These are phyloP conservation scores for Neomonachus schauinslandi DNA, from an alignment of 2,113 vertebrate species.

Conservation along the genomic window DNA sequence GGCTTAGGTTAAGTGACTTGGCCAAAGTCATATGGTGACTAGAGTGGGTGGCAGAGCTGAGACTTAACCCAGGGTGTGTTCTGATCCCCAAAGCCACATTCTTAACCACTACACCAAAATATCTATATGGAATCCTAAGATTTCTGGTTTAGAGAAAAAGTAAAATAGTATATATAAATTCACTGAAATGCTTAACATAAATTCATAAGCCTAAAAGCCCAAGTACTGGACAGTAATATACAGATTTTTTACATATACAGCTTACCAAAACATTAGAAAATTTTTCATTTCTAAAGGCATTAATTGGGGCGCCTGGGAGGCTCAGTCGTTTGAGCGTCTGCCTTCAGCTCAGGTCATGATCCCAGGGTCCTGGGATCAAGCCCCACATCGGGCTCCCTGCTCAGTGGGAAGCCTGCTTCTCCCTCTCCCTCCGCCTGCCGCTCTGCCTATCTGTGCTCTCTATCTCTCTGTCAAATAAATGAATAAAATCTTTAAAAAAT, in stretches of 20 bases:
- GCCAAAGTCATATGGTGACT: not conserved
- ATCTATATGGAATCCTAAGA: not conserved
- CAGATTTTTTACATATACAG: not conserved
- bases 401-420: too few relatives aligned
- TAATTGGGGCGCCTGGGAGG: not conserved
- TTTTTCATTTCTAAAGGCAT: not conserved
- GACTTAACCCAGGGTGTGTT: not conserved
- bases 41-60: not conserved
- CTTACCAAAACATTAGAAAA: conserved; percentile 2
- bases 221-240: not conserved
- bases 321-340: too few relatives aligned
- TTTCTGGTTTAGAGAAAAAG: not conserved
- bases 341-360: too few relatives aligned
- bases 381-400: too few relatives aligned
- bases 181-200: not conserved
- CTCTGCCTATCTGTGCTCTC: too few relatives aligned
- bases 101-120: not conserved
- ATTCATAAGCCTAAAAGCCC: not conserved
- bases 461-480: too few relatives aligned
- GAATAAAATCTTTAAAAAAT: too few relatives aligned
- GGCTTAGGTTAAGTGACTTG: not conserved
- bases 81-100: not conserved
- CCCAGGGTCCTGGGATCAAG: too few relatives aligned
- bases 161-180: not conserved
- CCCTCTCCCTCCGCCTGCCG: too few relatives aligned